A percentile compares a stretch with the other conserved stretches of the same genome.
phyloP scores from a whole-genome alignment of 64 coral and sea anemone species.

The Dendrophyllia cribrosa region DNA sequence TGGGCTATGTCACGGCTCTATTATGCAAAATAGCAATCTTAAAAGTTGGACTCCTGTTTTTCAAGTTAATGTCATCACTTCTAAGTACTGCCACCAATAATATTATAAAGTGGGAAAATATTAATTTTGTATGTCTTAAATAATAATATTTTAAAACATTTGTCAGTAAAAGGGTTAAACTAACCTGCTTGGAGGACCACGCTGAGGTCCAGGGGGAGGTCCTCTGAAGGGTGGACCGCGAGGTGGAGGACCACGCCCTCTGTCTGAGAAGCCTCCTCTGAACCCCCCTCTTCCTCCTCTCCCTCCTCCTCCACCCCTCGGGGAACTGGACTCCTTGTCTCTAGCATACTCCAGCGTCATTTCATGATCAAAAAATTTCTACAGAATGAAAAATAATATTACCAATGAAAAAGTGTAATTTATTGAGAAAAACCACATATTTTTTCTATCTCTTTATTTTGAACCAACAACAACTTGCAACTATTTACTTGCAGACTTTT shows the following conservation, averaged over 20 bases:
- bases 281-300: slow-evolving; percentile 48
- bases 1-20: too few relatives aligned
- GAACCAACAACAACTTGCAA: too few relatives aligned
- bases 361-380: slow-evolving; percentile 54
- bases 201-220: slow-evolving; percentile 24
- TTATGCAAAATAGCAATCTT: too few relatives aligned
- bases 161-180: not conserved
- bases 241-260: slow-evolving; percentile 20
- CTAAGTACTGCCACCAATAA: too few relatives aligned
- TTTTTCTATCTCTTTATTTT: not conserved
- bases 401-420: not conserved
- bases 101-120: too few relatives aligned
- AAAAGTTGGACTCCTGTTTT: too few relatives aligned
- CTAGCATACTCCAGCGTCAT: slow-evolving; percentile 70
- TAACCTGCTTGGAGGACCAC: slow-evolving; percentile 38
- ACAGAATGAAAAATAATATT: not conserved
- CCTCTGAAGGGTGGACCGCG: slow-evolving; percentile 41
- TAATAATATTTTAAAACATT: not conserved
- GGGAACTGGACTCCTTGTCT: slow-evolving; percentile 55
- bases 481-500: too few relatives aligned
- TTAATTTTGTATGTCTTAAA: too few relatives aligned
- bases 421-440: not conserved
- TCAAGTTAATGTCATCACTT: too few relatives aligned
- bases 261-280: slow-evolving; percentile 29
- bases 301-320: slow-evolving; percentile 41